Conservation (phyloP, 2,888 invertebrate species). For the Pediacus dermestoides region DNA sequence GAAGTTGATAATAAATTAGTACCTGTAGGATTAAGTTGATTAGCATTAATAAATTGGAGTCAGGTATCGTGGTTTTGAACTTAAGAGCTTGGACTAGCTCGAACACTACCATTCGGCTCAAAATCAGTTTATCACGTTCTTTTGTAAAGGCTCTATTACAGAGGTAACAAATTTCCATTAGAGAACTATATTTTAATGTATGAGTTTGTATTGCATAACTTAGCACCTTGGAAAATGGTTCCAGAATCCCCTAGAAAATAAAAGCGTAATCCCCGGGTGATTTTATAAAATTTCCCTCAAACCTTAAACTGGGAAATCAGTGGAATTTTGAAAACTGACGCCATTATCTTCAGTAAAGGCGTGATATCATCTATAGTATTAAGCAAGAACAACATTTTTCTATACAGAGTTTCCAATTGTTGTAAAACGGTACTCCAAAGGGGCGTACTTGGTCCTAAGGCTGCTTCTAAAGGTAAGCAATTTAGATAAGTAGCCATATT, state of each 20-base stretch:
- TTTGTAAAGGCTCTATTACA: slow-evolving; percentile 86
- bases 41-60: slow-evolving; percentile 88
- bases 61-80: slow-evolving; percentile 92
- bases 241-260: slow-evolving; percentile 69
- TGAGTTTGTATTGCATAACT: slow-evolving; percentile 90
- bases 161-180: slow-evolving; percentile 85
- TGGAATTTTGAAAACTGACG: slow-evolving; percentile 78
- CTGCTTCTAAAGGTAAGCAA: slow-evolving; percentile 80
- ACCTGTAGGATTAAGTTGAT: slow-evolving; percentile 84
- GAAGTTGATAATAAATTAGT: slow-evolving; percentile 14
- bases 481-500: slow-evolving; percentile 94
- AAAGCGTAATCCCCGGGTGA: slow-evolving; percentile 5
- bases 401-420: slow-evolving; percentile 83
- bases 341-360: slow-evolving; percentile 71
- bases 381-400: slow-evolving; percentile 69
- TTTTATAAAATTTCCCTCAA: slow-evolving; percentile 7
- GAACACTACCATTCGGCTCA: slow-evolving; percentile 87
- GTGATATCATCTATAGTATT: slow-evolving; percentile 66
- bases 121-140: slow-evolving; percentile 91
- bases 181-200: slow-evolving; percentile 69
- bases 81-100: slow-evolving; percentile 94
- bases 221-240: slow-evolving; percentile 93
- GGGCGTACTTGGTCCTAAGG: slow-evolving; percentile 63
- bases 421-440: slow-evolving; percentile 79
- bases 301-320: slow-evolving; percentile 79